These are phyloP conservation scores for Apeltes quadracus DNA, from an alignment of 2,113 vertebrate genomes.

Conservation along the genomic window DNA sequence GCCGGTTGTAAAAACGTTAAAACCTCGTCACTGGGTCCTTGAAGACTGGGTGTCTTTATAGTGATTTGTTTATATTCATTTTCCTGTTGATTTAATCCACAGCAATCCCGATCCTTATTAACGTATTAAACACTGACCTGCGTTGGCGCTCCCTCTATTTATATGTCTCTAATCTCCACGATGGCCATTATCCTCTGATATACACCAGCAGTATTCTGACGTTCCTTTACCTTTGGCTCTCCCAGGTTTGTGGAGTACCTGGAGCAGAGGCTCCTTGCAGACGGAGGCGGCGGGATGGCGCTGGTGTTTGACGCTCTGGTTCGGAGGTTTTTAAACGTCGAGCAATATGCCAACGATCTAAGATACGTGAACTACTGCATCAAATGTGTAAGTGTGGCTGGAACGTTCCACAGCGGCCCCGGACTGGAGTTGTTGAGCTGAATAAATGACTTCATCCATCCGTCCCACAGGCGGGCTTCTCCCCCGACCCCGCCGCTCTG, in stretches of 20 bases:
- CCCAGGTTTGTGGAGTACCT: constrained; percentile 84
- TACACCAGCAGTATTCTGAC: no score
- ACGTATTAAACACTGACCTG: no score
- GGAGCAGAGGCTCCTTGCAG: constrained; percentile 71
- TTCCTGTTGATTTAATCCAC: no score
- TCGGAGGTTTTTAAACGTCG: constrained; percentile 79
- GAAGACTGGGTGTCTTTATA: no score
- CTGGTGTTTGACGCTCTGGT: constrained; percentile 84
- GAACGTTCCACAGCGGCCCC: background rate
- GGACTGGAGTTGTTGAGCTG: background rate
- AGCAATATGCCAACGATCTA: constrained; percentile 83
- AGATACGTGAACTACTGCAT: constrained; percentile 88
- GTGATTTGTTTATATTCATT: no score
- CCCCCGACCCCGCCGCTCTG: constrained; percentile 76
- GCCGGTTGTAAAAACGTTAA: no score
- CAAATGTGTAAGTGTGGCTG: constrained; percentile 82
- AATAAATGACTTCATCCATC: background rate
- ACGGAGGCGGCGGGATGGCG: constrained; percentile 56
- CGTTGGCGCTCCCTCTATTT: no score
- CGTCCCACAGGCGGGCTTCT: constrained; percentile 79
- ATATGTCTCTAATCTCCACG: no score
- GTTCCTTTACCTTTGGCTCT: background rate
- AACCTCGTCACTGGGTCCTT: no score
- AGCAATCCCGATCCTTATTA: background rate
- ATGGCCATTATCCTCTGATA: no score